Percentiles rank a stretch among this genome's conserved stretches.
Evolutionary conservation across 2,888 invertebrate species (phyloP).

Genomic region (Tuberolachnus salignus): DNA sequence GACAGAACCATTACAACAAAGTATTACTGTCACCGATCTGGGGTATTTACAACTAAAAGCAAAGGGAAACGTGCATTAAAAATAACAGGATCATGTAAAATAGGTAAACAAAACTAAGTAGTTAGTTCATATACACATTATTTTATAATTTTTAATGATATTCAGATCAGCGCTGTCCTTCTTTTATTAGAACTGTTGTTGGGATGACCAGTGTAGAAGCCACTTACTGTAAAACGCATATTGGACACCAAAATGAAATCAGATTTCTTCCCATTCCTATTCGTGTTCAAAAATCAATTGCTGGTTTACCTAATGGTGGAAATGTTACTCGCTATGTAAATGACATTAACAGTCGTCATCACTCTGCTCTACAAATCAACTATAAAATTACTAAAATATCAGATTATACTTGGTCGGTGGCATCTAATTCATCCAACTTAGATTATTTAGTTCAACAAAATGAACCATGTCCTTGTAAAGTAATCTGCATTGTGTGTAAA

Average conservation of each 20-base stretch:
- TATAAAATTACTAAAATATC: background rate
- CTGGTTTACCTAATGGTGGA: background rate
- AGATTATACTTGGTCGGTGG: background rate
- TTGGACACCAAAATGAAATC: background rate
- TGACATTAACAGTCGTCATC: background rate
- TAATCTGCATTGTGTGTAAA: background rate
- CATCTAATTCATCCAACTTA: background rate
- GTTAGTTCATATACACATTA: background rate
- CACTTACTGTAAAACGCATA: background rate
- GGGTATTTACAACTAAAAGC: constrained; percentile 62
- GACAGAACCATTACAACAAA: constrained; percentile 1
- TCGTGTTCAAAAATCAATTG: no score
- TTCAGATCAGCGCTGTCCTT: no score
- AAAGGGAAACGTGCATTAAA: constrained; percentile 63
- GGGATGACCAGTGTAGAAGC: background rate
- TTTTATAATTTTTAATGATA: background rate
- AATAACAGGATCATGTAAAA: constrained; percentile 64
- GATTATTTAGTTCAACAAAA: background rate
- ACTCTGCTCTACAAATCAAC: background rate
- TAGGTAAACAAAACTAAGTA: constrained; percentile 59
- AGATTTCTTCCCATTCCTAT: background rate
- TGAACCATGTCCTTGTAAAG: background rate
- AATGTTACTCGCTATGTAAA: background rate
- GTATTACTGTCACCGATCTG: constrained; percentile 60
- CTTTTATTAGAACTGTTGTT: no score